A percentile compares a stretch with the other conserved stretches of the same genome.
These are phyloP conservation scores for Eulacestoma nigropectus DNA, from an alignment of 2,113 vertebrate genomes.

Conservation along the genomic window DNA sequence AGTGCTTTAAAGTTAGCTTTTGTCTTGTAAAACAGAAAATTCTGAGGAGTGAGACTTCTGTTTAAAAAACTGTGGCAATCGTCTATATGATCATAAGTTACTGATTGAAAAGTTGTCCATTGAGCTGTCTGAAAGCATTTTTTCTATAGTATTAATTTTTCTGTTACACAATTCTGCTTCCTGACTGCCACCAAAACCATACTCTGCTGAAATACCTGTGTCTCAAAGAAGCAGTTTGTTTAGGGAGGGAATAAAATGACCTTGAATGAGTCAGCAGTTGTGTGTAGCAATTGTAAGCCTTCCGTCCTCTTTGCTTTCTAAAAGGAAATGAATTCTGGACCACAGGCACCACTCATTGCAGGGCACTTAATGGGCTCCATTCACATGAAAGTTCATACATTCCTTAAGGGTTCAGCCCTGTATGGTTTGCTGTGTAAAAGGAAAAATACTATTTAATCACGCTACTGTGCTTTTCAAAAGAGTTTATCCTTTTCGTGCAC, in stretches of 20 bases:
- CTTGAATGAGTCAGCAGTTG: conserved; percentile 44
- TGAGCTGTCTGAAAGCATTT: background rate
- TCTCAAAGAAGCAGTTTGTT: conserved; percentile 17
- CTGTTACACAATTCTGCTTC: background rate
- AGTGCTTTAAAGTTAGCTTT: background rate
- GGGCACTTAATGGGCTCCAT: conserved; percentile 37
- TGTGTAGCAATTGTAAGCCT: background rate
- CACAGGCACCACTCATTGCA: background rate
- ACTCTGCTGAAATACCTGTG: background rate
- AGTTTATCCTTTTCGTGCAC: background rate
- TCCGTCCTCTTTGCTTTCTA: background rate
- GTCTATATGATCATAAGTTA: background rate
- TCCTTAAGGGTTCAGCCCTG: conserved; percentile 19
- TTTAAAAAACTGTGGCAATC: background rate
- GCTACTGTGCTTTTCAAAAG: conserved; percentile 35
- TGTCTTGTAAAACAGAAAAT: background rate
- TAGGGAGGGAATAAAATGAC: background rate
- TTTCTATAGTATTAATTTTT: background rate
- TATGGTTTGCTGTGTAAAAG: conserved; percentile 26
- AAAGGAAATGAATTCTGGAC: conserved; percentile 17
- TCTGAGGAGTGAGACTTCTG: background rate
- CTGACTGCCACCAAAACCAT: background rate
- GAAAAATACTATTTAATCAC: conserved; percentile 26
- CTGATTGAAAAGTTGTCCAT: background rate
- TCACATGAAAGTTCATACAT: conserved; percentile 54